Conservation (phyloP, 2,797 vertebrate species). For the Tinamus major region DNA sequence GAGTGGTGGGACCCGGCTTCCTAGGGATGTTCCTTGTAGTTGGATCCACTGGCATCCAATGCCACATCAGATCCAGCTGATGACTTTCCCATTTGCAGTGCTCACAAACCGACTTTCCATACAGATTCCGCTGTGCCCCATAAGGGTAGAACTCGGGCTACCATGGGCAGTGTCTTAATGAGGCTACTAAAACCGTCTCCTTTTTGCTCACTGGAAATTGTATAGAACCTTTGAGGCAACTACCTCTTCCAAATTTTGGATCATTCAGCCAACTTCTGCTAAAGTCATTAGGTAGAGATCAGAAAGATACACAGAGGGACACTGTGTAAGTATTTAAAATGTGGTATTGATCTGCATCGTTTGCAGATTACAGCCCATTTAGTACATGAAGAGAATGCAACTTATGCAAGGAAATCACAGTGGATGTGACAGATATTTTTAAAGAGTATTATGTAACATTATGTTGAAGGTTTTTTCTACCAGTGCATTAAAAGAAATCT, state of each 20-base stretch:
- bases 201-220: background rate
- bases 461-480: background rate
- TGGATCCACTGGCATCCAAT: background rate
- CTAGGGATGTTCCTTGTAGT: background rate
- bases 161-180: background rate
- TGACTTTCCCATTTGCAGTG: background rate
- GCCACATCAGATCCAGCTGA: background rate
- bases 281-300: background rate
- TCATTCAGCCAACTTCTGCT: background rate
- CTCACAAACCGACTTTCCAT: fast-evolving
- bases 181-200: background rate
- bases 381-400: background rate
- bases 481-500: slow-evolving; percentile 4
- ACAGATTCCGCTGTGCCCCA: background rate
- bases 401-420: background rate
- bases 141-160: background rate
- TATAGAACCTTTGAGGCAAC: background rate
- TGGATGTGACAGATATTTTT: background rate
- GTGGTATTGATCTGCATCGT: background rate
- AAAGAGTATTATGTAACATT: background rate
- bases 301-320: background rate
- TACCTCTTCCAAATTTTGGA: background rate
- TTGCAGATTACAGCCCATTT: background rate
- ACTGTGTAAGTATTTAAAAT: background rate
- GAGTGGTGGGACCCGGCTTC: background rate